Percentiles rank a stretch among this genome's conserved stretches.
phyloP scores from a whole-genome alignment of 2,113 vertebrate genomes.

The Eulemur rufifrons region DNA sequence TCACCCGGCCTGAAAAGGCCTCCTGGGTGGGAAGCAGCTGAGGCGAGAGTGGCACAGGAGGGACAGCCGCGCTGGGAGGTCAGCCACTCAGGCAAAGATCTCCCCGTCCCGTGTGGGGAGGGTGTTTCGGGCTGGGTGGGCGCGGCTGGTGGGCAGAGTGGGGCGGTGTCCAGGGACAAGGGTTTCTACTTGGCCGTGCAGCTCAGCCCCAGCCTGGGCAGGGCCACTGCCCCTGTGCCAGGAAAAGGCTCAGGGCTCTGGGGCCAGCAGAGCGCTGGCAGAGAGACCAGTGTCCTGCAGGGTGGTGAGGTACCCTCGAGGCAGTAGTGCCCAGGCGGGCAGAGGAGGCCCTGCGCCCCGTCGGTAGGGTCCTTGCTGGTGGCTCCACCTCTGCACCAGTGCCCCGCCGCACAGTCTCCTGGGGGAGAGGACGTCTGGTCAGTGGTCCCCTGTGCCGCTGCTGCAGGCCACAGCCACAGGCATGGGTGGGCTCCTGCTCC shows the following conservation, averaged over 20 bases:
- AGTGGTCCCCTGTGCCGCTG: too few relatives aligned
- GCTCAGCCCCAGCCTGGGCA: background rate
- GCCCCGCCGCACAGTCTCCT: constrained; percentile 91
- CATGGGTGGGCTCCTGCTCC: too few relatives aligned
- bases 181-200: background rate
- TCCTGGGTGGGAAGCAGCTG: background rate
- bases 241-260: background rate
- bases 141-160: background rate
- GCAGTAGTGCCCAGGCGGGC: constrained; percentile 91
- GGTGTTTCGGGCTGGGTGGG: background rate
- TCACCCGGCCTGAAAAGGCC: background rate
- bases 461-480: too few relatives aligned
- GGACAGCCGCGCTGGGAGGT: background rate
- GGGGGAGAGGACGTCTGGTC: background rate
- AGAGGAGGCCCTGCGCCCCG: constrained; percentile 85
- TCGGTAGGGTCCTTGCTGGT: constrained; percentile 84
- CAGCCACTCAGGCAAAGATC: background rate
- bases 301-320: constrained; percentile 85
- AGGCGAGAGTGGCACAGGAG: background rate
- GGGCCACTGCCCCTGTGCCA: background rate
- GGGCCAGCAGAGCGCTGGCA: background rate
- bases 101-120: background rate
- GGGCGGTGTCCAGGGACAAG: background rate
- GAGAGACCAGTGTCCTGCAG: background rate
- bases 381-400: constrained; percentile 90